These are phyloP conservation scores for Tridacna crocea DNA, from an alignment of 2,888 invertebrate species.

Conservation along the genomic window DNA sequence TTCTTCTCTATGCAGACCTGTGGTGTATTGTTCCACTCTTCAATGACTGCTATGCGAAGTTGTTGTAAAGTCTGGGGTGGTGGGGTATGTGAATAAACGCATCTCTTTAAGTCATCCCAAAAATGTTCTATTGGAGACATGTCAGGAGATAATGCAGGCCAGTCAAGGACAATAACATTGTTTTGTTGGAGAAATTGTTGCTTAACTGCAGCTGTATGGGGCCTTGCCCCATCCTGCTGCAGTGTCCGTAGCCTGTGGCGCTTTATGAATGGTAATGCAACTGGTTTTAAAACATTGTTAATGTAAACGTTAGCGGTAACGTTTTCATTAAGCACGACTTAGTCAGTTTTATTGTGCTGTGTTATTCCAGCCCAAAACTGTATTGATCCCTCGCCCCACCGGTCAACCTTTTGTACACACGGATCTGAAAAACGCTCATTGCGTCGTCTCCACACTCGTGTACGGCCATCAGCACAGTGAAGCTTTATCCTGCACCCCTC, in stretches of 20 bases:
- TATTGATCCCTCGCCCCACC: slow-evolving; percentile 28
- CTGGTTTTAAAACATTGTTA: slow-evolving; percentile 15
- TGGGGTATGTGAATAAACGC: neutral
- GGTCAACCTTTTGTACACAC: slow-evolving; percentile 17
- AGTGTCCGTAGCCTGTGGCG: slow-evolving; percentile 9
- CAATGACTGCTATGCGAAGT: neutral
- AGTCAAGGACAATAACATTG: slow-evolving; percentile 7
- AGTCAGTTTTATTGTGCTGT: slow-evolving; percentile 16
- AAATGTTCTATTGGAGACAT: slow-evolving; percentile 10
- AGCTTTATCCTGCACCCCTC: slow-evolving; percentile 15
- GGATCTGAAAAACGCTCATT: slow-evolving; percentile 12
- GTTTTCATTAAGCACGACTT: slow-evolving; percentile 23
- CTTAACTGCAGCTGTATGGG: neutral
- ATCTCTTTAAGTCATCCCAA: slow-evolving; percentile 4
- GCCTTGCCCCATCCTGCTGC: neutral
- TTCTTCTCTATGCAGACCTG: neutral
- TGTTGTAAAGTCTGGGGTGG: neutral
- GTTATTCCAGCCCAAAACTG: slow-evolving; percentile 31
- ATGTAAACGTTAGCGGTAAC: slow-evolving; percentile 19
- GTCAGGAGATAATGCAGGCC: slow-evolving; percentile 30
- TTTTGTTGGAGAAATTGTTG: slow-evolving; percentile 7
- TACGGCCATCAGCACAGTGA: neutral
- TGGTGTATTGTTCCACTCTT: slow-evolving; percentile 15
- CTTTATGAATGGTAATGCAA: slow-evolving; percentile 18
- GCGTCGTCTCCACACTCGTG: slow-evolving; percentile 14